These are phyloP conservation scores for Epinephelus awoara DNA, from an alignment of 2,797 vertebrate species.

Conservation along the genomic window DNA sequence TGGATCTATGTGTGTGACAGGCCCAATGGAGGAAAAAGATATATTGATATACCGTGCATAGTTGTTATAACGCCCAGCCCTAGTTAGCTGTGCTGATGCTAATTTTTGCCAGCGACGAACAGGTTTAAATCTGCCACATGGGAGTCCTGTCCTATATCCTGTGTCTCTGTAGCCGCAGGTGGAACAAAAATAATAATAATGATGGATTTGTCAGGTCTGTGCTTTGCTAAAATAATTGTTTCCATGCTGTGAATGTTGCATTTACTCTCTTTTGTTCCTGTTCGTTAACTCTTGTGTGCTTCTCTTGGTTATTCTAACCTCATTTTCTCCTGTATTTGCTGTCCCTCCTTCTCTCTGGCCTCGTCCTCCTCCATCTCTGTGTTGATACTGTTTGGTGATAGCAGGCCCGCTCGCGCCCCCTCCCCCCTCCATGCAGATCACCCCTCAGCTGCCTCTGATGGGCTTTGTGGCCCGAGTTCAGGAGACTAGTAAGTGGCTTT, in stretches of 20 bases:
- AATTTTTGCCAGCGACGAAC: no score
- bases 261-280: neutral
- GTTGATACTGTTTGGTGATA: conserved; percentile 52
- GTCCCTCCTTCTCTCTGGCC: conserved; percentile 15
- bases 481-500: conserved; percentile 97
- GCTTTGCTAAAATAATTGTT: neutral
- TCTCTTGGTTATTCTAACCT: conserved; percentile 27
- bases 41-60: no score
- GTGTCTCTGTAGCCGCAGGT: neutral
- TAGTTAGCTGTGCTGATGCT: no score
- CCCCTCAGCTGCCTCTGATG: conserved; percentile 99
- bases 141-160: no score
- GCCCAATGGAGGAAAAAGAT: no score
- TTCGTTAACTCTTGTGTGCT: conserved; percentile 11
- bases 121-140: no score
- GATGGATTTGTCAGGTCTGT: neutral
- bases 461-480: conserved; percentile 99
- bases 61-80: no score
- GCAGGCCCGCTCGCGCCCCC: conserved; percentile 93
- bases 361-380: conserved; percentile 20
- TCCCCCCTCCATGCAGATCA: conserved; percentile 98
- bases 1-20: no score
- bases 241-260: neutral
- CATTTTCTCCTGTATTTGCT: conserved; percentile 33
- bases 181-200: neutral